phyloP scores from a whole-genome alignment of 2,113 vertebrate genomes.

The Xiphophorus couchianus region DNA sequence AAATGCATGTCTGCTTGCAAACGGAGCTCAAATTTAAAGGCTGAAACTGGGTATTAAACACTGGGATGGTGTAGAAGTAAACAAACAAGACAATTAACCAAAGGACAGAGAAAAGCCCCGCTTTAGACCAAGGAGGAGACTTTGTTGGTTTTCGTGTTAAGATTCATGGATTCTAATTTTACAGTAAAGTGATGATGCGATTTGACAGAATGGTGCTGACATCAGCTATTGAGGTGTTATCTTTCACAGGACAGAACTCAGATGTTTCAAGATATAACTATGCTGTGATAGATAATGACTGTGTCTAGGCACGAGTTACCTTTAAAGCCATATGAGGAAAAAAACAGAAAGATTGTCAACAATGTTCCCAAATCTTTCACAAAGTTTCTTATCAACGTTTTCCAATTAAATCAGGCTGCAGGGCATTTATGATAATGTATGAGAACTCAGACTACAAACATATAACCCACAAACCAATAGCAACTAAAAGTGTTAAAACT shows the following conservation, averaged over 20 bases:
- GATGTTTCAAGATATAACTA: neutral
- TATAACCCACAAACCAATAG: neutral
- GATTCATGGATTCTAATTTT: slow-evolving; percentile 38
- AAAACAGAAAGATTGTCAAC: neutral
- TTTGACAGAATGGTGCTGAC: slow-evolving; percentile 14
- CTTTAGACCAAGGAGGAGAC: neutral
- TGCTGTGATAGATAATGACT: neutral
- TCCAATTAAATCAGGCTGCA: neutral
- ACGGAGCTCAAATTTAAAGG: slow-evolving; percentile 23
- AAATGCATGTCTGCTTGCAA: slow-evolving; percentile 57
- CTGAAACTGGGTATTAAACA: slow-evolving; percentile 15
- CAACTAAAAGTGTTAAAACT: neutral
- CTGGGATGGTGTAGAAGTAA: neutral
- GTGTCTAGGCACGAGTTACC: neutral
- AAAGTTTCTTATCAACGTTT: neutral
- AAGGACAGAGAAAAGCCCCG: neutral
- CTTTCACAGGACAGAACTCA: slow-evolving; percentile 38
- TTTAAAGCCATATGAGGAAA: neutral
- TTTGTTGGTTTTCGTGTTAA: neutral
- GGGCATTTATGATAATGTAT: neutral
- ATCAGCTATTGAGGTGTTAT: slow-evolving; percentile 41
- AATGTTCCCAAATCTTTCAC: neutral
- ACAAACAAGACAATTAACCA: neutral
- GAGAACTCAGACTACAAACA: neutral
- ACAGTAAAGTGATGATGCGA: slow-evolving; percentile 14